Evolutionary conservation across 2,888 invertebrate genomes (phyloP).

Genomic region (Caenorhabditis sp.): DNA sequence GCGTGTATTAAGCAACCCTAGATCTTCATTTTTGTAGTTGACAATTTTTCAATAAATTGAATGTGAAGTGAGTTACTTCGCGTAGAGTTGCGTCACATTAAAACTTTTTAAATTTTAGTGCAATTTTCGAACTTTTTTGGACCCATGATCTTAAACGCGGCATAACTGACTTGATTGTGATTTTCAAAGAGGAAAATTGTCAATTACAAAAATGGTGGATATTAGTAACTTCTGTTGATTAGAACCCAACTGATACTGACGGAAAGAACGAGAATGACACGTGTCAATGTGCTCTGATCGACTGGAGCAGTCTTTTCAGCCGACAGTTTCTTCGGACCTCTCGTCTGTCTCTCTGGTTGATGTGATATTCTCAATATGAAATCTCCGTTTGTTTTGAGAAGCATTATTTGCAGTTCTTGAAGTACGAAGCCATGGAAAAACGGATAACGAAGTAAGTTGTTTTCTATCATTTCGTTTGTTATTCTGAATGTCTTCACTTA

Average conservation of each 20-base stretch:
- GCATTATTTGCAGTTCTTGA: conserved; percentile 57
- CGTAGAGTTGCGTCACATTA: too few relatives aligned
- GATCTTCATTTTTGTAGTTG: too few relatives aligned
- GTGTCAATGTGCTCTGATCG: conserved; percentile 19
- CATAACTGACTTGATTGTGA: too few relatives aligned
- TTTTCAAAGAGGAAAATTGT: too few relatives aligned
- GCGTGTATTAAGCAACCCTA: too few relatives aligned
- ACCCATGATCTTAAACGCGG: too few relatives aligned
- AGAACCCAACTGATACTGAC: conserved; percentile 44
- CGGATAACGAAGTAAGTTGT: conserved; percentile 25
- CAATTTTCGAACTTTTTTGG: too few relatives aligned
- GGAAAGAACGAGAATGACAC: conserved; percentile 45
- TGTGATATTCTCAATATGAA: conserved; percentile 51
- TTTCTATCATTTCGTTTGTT: conserved; percentile 53
- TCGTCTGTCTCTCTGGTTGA: conserved; percentile 42
- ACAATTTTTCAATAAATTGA: too few relatives aligned
- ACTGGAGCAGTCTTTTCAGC: not conserved
- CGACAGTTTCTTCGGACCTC: not conserved
- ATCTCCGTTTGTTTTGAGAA: conserved; percentile 48
- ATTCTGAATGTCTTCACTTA: conserved; percentile 11
- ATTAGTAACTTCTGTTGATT: not conserved
- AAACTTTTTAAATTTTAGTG: too few relatives aligned
- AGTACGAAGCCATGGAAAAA: conserved; percentile 60
- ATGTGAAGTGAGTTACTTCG: too few relatives aligned
- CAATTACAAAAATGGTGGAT: too few relatives aligned